A percentile compares a stretch with the other conserved stretches of the same genome.
Conservation (phyloP, 35 echinoderm and acorn worm genomes). For the Apostichopus parvimensis region DNA sequence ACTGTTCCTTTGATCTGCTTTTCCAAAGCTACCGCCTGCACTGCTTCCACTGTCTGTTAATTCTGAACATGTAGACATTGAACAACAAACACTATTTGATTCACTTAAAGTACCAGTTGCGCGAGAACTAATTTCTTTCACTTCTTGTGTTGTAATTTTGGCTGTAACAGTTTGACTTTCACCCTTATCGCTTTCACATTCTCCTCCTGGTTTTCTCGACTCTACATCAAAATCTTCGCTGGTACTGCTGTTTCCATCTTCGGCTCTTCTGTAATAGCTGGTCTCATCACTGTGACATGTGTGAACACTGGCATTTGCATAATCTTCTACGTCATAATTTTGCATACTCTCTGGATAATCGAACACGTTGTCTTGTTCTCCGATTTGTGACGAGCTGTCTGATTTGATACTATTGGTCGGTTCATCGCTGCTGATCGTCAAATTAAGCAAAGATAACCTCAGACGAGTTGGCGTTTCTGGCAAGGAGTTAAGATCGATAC, state of each 20-base stretch:
- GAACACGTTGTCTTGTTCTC: constrained; percentile 23
- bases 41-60: constrained; percentile 85
- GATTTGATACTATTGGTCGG: background rate
- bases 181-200: background rate
- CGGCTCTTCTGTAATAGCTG: constrained; percentile 5
- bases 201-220: background rate
- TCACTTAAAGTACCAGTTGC: constrained; percentile 44
- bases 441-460: constrained; percentile 32
- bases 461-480: constrained; percentile 47
- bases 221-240: constrained; percentile 23
- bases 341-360: constrained; percentile 49
- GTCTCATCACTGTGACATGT: constrained; percentile 45
- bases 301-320: background rate
- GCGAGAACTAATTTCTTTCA: no score
- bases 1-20: constrained; percentile 67
- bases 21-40: constrained; percentile 79
- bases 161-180: background rate
- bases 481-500: constrained; percentile 72
- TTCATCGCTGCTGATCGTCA: constrained; percentile 16
- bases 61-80: constrained; percentile 91
- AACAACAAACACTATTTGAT: constrained; percentile 63
- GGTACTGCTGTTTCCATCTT: constrained; percentile 28
- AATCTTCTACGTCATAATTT: constrained; percentile 35
- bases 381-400: constrained; percentile 16
- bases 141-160: background rate